Base-by-base conservation (phyloP, 2,113 vertebrate genomes). In the Cebidichthys violaceus region DNA sequence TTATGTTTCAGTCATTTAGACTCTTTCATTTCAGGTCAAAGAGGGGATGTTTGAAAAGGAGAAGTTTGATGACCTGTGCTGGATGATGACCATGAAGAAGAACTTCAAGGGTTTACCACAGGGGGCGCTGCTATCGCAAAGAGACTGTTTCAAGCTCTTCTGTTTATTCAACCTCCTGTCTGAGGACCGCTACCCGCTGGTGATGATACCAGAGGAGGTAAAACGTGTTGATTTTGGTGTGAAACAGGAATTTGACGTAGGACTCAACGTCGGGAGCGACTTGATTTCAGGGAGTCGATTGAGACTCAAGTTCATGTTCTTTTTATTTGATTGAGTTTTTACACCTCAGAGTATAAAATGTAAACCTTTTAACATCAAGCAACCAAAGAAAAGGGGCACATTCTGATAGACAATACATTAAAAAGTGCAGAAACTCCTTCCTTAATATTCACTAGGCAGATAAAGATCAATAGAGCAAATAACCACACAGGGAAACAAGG, bases 91-190 rank as follows among this genome's bases (percentile, higher is more conserved):
- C 11, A 92, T 91, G 66, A 95, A 95, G 90, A 96, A 96, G 88
- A 96, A 96, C 90, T 93, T 89, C 68, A 92, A 79, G 22, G 79
- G 81, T 7, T n/a, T 55, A 4, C 71, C 76, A 72, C 33, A 82
- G 22, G 90, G 86, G 24, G 60, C 82, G 14, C 62, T 87, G 87
- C 89, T 94, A 47, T 95, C 93, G 0, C 82, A 91, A 68, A 93
- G 85, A 70, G 92, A 95, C 85, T 90, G 93, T 79, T 96, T 96
- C 81, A 96, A 94, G 74, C 94, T 96, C 70, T 96, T 96, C 90
- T 96, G 96, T 68, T 84, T 96, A 20, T 96, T 96, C 75, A 96
- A 96, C 90, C 91, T 96, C 31, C 91, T 96, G 65, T 96, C 96
- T 4, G 96, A 96, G 78, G 94, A 96, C 81, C 92, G 76, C 54